Evolutionary conservation across 2,797 vertebrate genomes (phyloP).

Genomic region (Netta rufina): DNA sequence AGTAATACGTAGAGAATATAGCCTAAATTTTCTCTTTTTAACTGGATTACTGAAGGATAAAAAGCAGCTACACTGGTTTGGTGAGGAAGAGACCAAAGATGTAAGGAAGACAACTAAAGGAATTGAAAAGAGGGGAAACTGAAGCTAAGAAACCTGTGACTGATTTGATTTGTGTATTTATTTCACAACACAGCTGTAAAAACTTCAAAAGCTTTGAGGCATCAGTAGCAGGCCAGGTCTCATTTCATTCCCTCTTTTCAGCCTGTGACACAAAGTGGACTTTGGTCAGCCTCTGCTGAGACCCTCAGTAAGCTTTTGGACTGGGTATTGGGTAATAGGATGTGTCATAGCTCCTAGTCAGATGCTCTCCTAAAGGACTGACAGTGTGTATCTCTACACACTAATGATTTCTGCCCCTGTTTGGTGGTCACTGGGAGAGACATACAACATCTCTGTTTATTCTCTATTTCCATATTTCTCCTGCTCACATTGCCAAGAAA

Average conservation of each 20-base stretch:
- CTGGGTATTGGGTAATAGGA: accelerated
- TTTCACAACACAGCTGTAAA: neutral
- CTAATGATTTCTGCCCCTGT: neutral
- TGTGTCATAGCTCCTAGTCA: accelerated
- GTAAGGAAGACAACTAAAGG: neutral
- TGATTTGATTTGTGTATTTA: neutral
- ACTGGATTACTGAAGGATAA: neutral
- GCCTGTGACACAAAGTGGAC: neutral
- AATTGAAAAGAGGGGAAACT: neutral
- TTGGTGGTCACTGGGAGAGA: neutral
- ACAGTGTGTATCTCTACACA: neutral
- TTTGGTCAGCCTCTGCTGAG: neutral
- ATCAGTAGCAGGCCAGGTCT: neutral
- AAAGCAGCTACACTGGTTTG: neutral
- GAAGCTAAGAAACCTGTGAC: neutral
- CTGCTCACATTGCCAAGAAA: neutral
- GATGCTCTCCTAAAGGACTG: neutral
- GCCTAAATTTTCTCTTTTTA: neutral
- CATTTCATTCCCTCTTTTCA: neutral
- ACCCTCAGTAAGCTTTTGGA: neutral
- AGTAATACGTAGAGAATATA: neutral
- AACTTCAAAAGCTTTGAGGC: neutral
- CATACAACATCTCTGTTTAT: neutral
- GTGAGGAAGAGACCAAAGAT: neutral
- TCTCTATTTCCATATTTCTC: neutral